Evolutionary conservation across 2,888 invertebrate species (phyloP).

Genomic region (Theristus sp.): DNA sequence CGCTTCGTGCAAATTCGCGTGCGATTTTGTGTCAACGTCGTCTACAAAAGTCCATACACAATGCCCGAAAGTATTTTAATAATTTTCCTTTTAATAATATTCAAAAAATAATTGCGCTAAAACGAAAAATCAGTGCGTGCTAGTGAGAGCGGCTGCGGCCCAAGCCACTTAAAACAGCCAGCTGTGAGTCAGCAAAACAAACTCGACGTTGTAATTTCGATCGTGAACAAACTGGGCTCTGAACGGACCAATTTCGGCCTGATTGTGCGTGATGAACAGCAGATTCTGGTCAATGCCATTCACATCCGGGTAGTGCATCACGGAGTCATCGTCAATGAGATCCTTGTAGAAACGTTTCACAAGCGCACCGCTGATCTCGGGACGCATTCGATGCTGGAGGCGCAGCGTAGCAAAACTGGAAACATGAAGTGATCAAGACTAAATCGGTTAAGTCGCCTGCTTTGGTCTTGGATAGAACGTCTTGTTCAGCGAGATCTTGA

Average conservation of each 20-base stretch:
- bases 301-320: constrained; percentile 41
- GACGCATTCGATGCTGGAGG: constrained; percentile 58
- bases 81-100: too few species aligned
- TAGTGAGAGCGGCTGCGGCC: neutral
- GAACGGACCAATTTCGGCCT: neutral
- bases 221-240: neutral
- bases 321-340: constrained; percentile 36
- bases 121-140: too few species aligned
- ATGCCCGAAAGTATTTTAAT: too few species aligned
- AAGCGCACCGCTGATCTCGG: constrained; percentile 41
- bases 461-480: constrained; percentile 43
- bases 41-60: too few species aligned
- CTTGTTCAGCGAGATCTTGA: too few species aligned
- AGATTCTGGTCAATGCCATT: constrained; percentile 42
- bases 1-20: neutral
- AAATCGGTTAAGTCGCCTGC: constrained; percentile 36
- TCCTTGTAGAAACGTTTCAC: constrained; percentile 49
- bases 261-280: constrained; percentile 2
- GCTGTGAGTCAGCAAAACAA: neutral
- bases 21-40: neutral
- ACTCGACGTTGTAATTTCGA: neutral
- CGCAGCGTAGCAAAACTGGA: constrained; percentile 40
- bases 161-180: neutral
- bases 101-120: too few species aligned
- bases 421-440: neutral